A percentile compares a stretch with the other conserved stretches of the same genome.
These are phyloP conservation scores for Rotaria magnacalcarata DNA, from an alignment of 2,888 invertebrate genomes.

Conservation along the genomic window DNA sequence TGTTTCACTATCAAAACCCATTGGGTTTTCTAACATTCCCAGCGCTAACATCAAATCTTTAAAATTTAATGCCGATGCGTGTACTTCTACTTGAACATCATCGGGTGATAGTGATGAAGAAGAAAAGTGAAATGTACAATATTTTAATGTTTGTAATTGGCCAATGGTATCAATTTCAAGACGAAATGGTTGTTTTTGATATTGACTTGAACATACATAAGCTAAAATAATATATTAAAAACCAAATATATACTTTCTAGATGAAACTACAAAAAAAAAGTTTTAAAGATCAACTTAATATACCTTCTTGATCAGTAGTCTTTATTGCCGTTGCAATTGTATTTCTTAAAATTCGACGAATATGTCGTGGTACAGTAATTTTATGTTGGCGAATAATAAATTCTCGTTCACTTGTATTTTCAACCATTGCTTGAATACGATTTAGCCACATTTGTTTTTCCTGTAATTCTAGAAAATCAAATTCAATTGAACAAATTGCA, in stretches of 20 bases:
- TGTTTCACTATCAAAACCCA: not conserved
- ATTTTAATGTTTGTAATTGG: not conserved
- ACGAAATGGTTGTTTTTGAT: not conserved
- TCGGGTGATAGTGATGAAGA: not conserved
- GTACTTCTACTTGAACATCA: conserved; percentile 36
- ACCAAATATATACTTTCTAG: not conserved
- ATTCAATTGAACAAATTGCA: conserved; percentile 1
- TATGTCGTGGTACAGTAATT: conserved; percentile 2
- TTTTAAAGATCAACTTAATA: not conserved
- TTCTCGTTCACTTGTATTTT: not conserved
- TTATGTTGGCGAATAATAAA: not conserved
- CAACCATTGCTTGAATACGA: not conserved
- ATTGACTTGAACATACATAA: not conserved
- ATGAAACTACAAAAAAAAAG: not conserved
- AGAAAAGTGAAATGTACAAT: not conserved
- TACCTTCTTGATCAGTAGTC: not conserved
- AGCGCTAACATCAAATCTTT: conserved; percentile 39
- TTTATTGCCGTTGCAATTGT: not conserved
- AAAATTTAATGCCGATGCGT: conserved; percentile 38
- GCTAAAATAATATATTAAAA: not conserved
- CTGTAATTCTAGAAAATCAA: not conserved
- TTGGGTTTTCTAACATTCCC: conserved; percentile 34
- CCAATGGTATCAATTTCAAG: not conserved
- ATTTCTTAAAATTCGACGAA: not conserved
- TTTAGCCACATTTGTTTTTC: not conserved